A percentile compares a stretch with the other conserved stretches of the same genome.
Conservation (phyloP, 2,888 invertebrate genomes). For the Drepana falcataria region DNA sequence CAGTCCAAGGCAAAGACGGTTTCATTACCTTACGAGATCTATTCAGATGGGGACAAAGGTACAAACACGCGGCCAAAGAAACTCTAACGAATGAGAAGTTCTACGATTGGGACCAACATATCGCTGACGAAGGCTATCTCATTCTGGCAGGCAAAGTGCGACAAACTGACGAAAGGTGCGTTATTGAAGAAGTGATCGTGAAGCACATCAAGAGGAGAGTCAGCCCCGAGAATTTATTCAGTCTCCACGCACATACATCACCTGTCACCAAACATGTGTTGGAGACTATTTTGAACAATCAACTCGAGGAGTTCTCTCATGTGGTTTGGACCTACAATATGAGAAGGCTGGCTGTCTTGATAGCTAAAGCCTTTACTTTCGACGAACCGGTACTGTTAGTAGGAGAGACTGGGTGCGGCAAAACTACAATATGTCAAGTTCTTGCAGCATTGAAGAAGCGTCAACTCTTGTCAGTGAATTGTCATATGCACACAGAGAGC, state of each 20-base stretch:
- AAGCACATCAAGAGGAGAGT: slow-evolving; percentile 89
- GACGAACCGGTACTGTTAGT: slow-evolving; percentile 96
- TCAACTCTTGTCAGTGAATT: slow-evolving; percentile 90
- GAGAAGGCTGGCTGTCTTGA: slow-evolving; percentile 87
- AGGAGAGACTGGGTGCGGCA: slow-evolving; percentile 98
- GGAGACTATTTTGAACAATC: slow-evolving; percentile 79
- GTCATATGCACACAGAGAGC: slow-evolving; percentile 99
- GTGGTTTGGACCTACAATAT: slow-evolving; percentile 97
- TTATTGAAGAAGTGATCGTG: slow-evolving; percentile 88
- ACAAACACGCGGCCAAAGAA: slow-evolving; percentile 84
- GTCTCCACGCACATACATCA: slow-evolving; percentile 83
- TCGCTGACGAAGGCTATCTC: slow-evolving; percentile 97
- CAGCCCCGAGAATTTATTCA: slow-evolving; percentile 84
- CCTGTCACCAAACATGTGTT: slow-evolving; percentile 86
- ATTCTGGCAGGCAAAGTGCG: slow-evolving; percentile 96
- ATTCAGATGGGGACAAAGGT: slow-evolving; percentile 98
- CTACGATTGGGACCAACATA: slow-evolving; percentile 98
- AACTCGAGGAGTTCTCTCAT: slow-evolving; percentile 81
- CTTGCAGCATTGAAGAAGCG: slow-evolving; percentile 84
- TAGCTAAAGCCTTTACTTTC: slow-evolving; percentile 91
- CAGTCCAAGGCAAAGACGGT: slow-evolving; percentile 94
- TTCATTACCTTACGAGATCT: slow-evolving; percentile 97
- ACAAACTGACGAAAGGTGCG: slow-evolving; percentile 86
- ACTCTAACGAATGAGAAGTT: slow-evolving; percentile 77
- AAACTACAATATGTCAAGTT: slow-evolving; percentile 96